These are phyloP conservation scores for Drosophila hydei DNA, from an alignment of 1,140 invertebrate species.

Conservation along the genomic window DNA sequence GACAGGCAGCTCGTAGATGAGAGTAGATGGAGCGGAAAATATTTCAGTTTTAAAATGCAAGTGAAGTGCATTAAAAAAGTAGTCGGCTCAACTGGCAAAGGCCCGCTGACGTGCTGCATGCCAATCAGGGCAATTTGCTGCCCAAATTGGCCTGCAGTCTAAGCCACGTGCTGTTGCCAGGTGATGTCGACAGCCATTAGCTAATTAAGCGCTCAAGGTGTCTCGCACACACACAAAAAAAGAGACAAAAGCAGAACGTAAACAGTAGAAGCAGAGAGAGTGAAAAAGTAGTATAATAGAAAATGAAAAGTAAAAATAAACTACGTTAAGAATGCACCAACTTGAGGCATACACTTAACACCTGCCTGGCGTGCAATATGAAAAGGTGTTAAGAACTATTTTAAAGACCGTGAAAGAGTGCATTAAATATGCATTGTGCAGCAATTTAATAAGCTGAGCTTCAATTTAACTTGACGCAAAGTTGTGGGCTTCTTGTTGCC, in stretches of 20 bases:
- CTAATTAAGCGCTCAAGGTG: constrained; percentile 59
- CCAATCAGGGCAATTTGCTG: constrained; percentile 66
- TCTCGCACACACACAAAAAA: constrained; percentile 6
- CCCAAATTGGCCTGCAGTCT: constrained; percentile 57
- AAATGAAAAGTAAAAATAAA: constrained; percentile 19
- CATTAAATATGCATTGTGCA: constrained; percentile 18
- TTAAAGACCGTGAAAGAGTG: not conserved
- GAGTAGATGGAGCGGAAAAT: not conserved
- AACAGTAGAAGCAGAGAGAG: constrained; percentile 9
- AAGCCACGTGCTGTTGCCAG: constrained; percentile 55
- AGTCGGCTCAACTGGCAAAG: constrained; percentile 15
- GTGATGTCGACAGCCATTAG: constrained; percentile 52
- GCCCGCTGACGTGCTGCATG: constrained; percentile 44
- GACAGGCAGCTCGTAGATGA: not conserved
- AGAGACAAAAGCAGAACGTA: constrained; percentile 1
- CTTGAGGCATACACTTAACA: constrained; percentile 19
- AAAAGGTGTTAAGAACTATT: constrained; percentile 12
- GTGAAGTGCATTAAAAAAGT: constrained; percentile 26
- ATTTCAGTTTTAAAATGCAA: constrained; percentile 41
- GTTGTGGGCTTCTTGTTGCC: not conserved
- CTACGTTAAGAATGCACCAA: constrained; percentile 14
- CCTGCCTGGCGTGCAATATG: not conserved
- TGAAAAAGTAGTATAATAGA: constrained; percentile 11
- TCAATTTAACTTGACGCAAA: not conserved
- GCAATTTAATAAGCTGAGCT: constrained; percentile 13